These are phyloP conservation scores for Eubasilissa splendida DNA, from an alignment of 2,888 invertebrate species.

Conservation along the genomic window DNA sequence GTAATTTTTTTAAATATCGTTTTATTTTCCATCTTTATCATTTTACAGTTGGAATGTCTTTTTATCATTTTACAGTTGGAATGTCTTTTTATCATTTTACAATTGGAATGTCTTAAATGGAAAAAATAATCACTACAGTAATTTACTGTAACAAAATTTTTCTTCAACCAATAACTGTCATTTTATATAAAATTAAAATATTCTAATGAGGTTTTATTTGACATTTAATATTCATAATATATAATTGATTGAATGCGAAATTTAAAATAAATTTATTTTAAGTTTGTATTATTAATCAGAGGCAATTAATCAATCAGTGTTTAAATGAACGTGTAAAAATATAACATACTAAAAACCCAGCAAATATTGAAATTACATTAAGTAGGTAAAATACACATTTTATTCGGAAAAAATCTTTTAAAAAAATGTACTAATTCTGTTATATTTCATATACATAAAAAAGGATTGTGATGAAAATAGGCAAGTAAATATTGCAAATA, in stretches of 20 bases:
- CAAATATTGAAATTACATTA: too few relatives aligned
- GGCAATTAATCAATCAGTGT: too few relatives aligned
- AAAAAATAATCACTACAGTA: background rate
- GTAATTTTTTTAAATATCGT: background rate
- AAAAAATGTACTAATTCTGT: too few relatives aligned
- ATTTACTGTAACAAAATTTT: background rate
- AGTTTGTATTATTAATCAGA: background rate
- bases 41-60: background rate
- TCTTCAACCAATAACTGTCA: background rate
- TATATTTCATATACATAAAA: too few relatives aligned
- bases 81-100: background rate
- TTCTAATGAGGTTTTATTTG: background rate
- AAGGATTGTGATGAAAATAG: background rate
- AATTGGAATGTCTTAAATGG: background rate
- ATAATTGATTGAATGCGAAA: background rate
- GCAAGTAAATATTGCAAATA: constrained; percentile 1
- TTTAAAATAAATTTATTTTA: constrained; percentile 38
- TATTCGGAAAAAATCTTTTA: too few relatives aligned
- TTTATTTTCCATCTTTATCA: constrained; percentile 14
- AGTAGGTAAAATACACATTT: too few relatives aligned
- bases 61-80: background rate
- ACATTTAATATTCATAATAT: background rate
- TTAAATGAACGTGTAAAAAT: too few relatives aligned
- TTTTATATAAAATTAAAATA: constrained; percentile 1
- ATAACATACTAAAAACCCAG: too few relatives aligned